Evolutionary conservation across 2,797 vertebrate genomes (phyloP), one percentile per base, ranked within the genome.

Genomic region (Dallia pectoralis): DNA sequence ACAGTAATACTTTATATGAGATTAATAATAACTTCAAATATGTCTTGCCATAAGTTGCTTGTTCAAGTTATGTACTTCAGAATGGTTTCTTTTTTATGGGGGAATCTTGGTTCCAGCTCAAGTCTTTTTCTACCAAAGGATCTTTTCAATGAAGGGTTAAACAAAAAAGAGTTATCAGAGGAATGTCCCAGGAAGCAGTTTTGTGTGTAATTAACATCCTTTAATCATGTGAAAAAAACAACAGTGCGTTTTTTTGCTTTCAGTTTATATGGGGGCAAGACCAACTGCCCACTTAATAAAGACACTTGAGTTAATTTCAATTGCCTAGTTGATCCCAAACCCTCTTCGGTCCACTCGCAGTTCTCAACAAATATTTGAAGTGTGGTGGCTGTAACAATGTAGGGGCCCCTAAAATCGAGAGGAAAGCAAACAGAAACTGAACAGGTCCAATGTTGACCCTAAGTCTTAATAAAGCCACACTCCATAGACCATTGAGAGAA

Each of bases 311-410:
- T 88, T 89, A 81, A 93, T 91, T 89, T 87, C 86, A 89, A 88
- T 87, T 12, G 53, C 22, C 53, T 25, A 84, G 88, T 91, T 90
- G 87, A 92, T 92, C 89, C 85, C 83, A 86, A 86, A 89, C 86
- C 84, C 87, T 85, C 53, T 87, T 84, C 80, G 85, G 85, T 91
- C 86, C 83, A 80, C 77, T 72, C 69, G 80, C 80, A 67, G 73
- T 82, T 85, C 80, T 83, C 84, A 76, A 74, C 91, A 90, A 90
- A 92, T 90, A 92, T 93, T 90, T 91, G 90, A 90, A 92, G 91
- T 91, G 90, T 88, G 91, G 88, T 85, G 69, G 66, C 85, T 82
- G 76, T 85, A 80, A 93, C 91, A 93, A 93, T 88, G 86, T 81
- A 33, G 83, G 76, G 85, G 81, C 79, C 86, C 51, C 76, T 69